A percentile compares a stretch with the other conserved stretches of the same genome.
These are phyloP conservation scores for Vireo altiloquus DNA, from an alignment of 2,113 vertebrate species.

Conservation along the genomic window DNA sequence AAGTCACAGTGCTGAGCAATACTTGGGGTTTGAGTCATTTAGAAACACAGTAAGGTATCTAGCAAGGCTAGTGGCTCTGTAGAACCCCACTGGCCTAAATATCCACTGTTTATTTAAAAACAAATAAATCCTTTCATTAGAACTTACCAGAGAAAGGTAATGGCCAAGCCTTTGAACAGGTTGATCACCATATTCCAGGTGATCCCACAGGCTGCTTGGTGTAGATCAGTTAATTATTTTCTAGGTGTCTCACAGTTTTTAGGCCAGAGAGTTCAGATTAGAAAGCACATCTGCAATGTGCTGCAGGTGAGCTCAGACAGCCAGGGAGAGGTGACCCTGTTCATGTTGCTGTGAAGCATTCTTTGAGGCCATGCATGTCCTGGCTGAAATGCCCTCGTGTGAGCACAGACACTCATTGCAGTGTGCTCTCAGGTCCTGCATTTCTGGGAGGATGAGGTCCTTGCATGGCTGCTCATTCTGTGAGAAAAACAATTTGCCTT, in stretches of 20 bases:
- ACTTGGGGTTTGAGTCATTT: background rate
- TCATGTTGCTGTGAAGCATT: background rate
- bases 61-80: background rate
- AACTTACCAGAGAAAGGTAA: background rate
- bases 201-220: background rate
- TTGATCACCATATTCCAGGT: background rate
- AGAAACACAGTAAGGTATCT: background rate
- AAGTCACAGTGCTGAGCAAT: background rate
- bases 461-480: background rate
- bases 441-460: background rate
- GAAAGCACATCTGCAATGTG: background rate
- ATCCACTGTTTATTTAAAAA: background rate
- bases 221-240: background rate
- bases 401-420: background rate
- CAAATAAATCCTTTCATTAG: background rate
- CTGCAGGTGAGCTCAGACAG: background rate
- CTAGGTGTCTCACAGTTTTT: background rate
- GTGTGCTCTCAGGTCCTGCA: background rate
- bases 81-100: background rate
- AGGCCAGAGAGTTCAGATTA: background rate
- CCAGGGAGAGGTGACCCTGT: background rate
- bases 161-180: background rate
- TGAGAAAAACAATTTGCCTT: background rate
- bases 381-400: slow-evolving; percentile 28
- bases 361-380: background rate